Evolutionary conservation across 2,113 vertebrate genomes (phyloP).

Genomic region (Nematolebias whitei): DNA sequence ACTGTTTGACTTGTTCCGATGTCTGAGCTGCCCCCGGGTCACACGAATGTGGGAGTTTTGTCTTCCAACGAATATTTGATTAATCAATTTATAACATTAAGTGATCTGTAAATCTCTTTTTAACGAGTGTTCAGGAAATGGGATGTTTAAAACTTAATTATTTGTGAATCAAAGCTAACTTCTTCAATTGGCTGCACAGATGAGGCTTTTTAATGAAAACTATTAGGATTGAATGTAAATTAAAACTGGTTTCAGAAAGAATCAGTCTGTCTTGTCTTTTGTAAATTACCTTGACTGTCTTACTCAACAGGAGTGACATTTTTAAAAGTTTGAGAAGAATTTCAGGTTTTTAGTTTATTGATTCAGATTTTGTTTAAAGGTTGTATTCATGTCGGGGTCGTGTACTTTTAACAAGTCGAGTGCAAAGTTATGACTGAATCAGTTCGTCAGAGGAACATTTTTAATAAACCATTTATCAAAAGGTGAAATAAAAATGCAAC

Average conservation of each 20-base stretch:
- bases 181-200: neutral
- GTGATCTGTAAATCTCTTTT: slow-evolving; percentile 30
- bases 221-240: slow-evolving; percentile 64
- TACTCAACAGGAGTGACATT: neutral
- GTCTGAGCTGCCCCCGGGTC: slow-evolving; percentile 10
- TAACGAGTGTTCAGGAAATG: slow-evolving; percentile 5
- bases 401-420: neutral
- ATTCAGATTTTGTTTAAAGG: neutral
- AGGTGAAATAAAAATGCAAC: neutral
- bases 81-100: slow-evolving; percentile 22
- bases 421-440: neutral
- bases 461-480: neutral
- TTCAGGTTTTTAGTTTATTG: neutral
- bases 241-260: slow-evolving; percentile 57
- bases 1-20: slow-evolving; percentile 6
- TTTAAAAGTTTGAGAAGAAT: neutral
- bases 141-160: too few species aligned
- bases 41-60: slow-evolving; percentile 24
- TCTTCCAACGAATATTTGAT: slow-evolving; percentile 21
- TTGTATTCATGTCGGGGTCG: neutral
- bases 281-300: neutral
- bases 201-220: slow-evolving; percentile 49
- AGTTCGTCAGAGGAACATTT: neutral
- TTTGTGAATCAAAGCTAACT: slow-evolving; percentile 17
- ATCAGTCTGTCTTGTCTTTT: slow-evolving; percentile 13